phyloP scores from a whole-genome alignment of 2,797 vertebrate genomes.

The Sebastes variabilis region DNA sequence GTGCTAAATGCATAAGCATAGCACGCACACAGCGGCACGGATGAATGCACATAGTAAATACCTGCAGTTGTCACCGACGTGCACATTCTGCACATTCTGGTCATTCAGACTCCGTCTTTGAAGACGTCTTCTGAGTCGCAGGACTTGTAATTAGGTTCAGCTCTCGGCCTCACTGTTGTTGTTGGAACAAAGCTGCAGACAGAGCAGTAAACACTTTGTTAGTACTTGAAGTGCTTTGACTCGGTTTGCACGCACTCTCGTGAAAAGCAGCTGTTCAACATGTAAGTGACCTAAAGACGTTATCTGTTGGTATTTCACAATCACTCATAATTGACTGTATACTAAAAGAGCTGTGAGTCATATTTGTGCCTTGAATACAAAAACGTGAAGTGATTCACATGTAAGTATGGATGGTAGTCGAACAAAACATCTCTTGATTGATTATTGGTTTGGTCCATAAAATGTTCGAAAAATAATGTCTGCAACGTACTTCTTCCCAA shows the following conservation, averaged over 20 bases:
- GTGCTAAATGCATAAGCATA: neutral
- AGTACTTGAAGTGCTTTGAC: neutral
- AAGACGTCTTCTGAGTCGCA: conserved; percentile 17
- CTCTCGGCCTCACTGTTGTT: neutral
- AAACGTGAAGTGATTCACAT: neutral
- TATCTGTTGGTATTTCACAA: neutral
- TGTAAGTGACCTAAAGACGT: neutral
- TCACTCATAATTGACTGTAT: neutral
- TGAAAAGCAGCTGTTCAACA: neutral
- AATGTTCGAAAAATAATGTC: neutral
- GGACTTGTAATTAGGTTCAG: conserved; percentile 48
- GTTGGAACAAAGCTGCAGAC: conserved; percentile 21
- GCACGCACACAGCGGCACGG: neutral
- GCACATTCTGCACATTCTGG: conserved; percentile 66
- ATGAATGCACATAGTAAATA: conserved; percentile 25
- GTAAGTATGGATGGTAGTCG: neutral
- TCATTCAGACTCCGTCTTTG: conserved; percentile 31
- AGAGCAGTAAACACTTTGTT: neutral
- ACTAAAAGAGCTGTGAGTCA: neutral
- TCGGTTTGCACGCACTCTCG: neutral
- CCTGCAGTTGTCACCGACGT: conserved; percentile 1
- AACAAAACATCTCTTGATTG: neutral
- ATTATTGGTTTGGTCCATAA: neutral
- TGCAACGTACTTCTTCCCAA: neutral
- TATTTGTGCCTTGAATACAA: neutral